phyloP scores from a whole-genome alignment of 2,113 vertebrate genomes.

The Rhinolophus sinicus region DNA sequence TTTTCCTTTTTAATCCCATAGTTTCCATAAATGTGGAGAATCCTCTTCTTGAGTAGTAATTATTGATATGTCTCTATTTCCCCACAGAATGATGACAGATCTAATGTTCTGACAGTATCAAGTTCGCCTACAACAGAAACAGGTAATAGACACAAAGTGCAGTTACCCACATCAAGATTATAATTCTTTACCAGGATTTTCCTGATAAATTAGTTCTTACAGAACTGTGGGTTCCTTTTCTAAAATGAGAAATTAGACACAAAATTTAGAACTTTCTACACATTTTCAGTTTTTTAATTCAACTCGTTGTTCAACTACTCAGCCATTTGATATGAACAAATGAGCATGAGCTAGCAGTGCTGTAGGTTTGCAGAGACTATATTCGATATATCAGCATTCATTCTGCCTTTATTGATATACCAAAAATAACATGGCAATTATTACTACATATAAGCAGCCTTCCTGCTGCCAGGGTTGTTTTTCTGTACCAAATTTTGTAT shows the following conservation, averaged over 20 bases:
- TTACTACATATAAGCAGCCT: conserved; percentile 61
- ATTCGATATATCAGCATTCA: not conserved
- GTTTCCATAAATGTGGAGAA: not conserved
- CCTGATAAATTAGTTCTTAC: conserved; percentile 13
- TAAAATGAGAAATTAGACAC: conserved; percentile 1
- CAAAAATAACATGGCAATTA: conserved; percentile 30
- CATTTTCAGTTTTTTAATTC: conserved; percentile 39
- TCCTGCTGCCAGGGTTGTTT: conserved; percentile 67
- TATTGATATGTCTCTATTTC: conserved; percentile 68
- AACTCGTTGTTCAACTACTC: not conserved
- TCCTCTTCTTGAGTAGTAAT: conserved; percentile 45
- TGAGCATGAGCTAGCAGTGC: not conserved
- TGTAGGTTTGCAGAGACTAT: not conserved
- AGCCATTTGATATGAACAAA: not conserved
- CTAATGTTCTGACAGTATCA: conserved; percentile 83
- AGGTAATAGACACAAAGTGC: conserved; percentile 85
- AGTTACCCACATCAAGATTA: not conserved
- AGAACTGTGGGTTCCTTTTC: conserved; percentile 6
- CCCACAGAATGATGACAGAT: conserved; percentile 92
- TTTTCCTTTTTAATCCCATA: conserved; percentile 4
- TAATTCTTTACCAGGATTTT: conserved; percentile 9
- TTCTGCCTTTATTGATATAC: not conserved
- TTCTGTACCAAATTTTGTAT: conserved; percentile 55
- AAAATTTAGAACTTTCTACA: conserved; percentile 16
- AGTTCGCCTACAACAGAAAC: conserved; percentile 85